Evolutionary conservation across 2,797 vertebrate species (phyloP), one percentile per base, ranked within the genome.

Genomic region (Poeciliopsis presidionis): DNA sequence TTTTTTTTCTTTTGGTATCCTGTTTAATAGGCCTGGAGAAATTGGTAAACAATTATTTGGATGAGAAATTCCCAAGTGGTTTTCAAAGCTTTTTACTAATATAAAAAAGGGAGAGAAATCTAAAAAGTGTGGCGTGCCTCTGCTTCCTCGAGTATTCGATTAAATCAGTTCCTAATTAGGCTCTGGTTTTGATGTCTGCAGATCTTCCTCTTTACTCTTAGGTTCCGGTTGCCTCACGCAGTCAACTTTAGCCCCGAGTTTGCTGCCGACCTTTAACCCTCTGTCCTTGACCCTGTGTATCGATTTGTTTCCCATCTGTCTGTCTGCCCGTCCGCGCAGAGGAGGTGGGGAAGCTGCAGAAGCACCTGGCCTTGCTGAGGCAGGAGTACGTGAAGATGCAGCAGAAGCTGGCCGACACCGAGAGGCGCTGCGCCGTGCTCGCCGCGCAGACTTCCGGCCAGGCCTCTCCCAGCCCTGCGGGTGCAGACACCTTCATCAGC

Each of bases 311-410:
- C 76, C 47, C 47, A 2, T 49, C 30, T 61, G 30, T 41, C 30
- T 61, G 30, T 41, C 73, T 75, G 72, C 45, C 53, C 74, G 72
- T 39, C 49, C 74, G 81, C 0, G 71, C 96, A 99, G 98, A 99
- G 95, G 98, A 99, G 95, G 98, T 99, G 95, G 96, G 97, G 95
- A 99, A 99, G 96, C 95, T 99, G 96, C 97, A 99, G 92, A 99
- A 99, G 96, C 98, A 99, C 91, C 95, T 99, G 94, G 94, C 96
- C 93, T 97, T 99, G 91, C 97, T 99, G 77, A 96, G 98, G 88
- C 98, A 99, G 95, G 98, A 99, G 93, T 99, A 99, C 20, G 98
- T 99, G 88, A 99, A 98, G 94, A 96, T 99, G 95, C 98, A 99
- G 95, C 97, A 98, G 96, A 98, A 97, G 87, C 90, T 99, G 81